Base-by-base conservation (phyloP, 2,113 vertebrate genomes). In the Plotosus lineatus region DNA sequence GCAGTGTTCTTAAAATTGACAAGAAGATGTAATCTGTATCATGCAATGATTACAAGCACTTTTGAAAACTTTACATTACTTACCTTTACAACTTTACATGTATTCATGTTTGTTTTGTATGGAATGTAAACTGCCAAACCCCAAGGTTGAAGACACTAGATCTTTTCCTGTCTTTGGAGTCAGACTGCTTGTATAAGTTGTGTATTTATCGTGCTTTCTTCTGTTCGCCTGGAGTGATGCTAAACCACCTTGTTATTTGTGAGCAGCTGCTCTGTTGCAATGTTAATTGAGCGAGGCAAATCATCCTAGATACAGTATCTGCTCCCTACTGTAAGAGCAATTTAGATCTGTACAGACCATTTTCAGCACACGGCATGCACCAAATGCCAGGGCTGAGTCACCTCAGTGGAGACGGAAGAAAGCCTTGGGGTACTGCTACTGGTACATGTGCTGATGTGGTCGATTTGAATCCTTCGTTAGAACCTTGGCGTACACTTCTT, bases 221-320 rank as follows among this genome's bases (percentile, higher is more conserved):
- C 10, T 89, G 79, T 89, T 89, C 86, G 80, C 83, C 83, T 85
- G 78, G 86, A 87, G 86, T 89, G 85, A 88, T 83, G 83, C 84
- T 87, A 84, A 90, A 88, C 65, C 38, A 78, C 88, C 89, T 88
- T 82, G 80, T 81, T 87, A 86, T 88, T 83, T 75, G n/a, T 58
- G 46, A 92, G 90, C 92, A 94, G 91, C 90, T 92, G 93, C 88
- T 90, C 84, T 79, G 80, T 88, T 89, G 78, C 89, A 89, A 86
- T 91, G 86, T 89, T 93, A 93, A 93, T 92, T 91, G 90, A 90
- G 90, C 86, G 82, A 90, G 87, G 88, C 88, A 48, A 91, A 89
- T 90, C 87, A 90, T 92, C 87, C 85, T 81, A 88, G 88, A 89
- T 91, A 92, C 87, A 90, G 90, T 89, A 79, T 87, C 87, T 84